Evolutionary conservation across 2,113 vertebrate species (phyloP).

Genomic region (Erythrocebus patas): DNA sequence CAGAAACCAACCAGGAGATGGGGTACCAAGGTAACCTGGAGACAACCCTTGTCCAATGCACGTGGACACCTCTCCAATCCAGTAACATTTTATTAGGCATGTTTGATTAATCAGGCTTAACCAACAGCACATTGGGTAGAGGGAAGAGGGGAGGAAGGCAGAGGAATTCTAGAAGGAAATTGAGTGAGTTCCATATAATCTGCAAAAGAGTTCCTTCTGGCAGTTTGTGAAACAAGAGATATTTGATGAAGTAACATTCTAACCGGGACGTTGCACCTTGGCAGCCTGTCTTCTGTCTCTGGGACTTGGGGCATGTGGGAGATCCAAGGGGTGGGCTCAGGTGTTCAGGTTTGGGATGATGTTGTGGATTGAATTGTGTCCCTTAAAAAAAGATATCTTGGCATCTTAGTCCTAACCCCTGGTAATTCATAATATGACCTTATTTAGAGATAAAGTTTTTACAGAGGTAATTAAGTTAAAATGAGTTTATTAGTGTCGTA

Average conservation of each 20-base stretch:
- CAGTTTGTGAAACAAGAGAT: fast-evolving
- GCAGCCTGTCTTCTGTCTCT: background rate
- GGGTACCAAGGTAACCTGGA: background rate
- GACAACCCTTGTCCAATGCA: background rate
- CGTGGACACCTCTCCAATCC: background rate
- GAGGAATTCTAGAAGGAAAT: background rate
- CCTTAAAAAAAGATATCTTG: background rate
- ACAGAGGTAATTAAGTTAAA: background rate
- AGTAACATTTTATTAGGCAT: background rate
- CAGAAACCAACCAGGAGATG: background rate
- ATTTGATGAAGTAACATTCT: background rate
- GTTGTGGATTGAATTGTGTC: background rate
- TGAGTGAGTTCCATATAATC: background rate
- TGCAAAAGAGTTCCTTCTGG: background rate
- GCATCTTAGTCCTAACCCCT: background rate
- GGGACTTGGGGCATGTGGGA: background rate
- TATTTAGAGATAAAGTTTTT: background rate
- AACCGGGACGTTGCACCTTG: no score
- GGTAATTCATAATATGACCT: background rate
- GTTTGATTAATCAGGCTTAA: background rate
- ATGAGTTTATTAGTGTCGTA: background rate
- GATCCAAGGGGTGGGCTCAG: background rate
- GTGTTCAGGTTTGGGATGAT: background rate
- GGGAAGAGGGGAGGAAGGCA: background rate
- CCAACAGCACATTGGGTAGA: background rate